Evolutionary conservation across 2,113 vertebrate genomes (phyloP).

Genomic region (Urocolius indicus): DNA sequence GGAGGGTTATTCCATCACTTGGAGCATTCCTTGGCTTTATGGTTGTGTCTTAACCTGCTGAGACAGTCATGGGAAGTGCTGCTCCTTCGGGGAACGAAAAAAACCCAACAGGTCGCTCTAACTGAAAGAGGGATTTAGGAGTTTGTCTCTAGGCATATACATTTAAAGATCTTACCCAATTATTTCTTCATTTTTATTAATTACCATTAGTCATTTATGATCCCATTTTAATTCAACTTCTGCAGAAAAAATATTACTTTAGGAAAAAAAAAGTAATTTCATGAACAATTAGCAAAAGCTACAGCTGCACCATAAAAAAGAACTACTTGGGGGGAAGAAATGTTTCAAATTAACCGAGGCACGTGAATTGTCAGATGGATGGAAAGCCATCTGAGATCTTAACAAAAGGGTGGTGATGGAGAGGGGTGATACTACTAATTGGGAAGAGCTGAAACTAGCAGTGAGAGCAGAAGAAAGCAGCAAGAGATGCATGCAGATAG

Average conservation of each 20-base stretch:
- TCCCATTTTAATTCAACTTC: background rate
- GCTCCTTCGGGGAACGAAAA: background rate
- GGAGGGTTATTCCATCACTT: background rate
- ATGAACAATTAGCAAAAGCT: constrained; percentile 50
- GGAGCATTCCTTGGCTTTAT: background rate
- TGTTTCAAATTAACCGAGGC: rapidly evolving
- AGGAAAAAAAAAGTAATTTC: background rate
- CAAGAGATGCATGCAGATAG: background rate
- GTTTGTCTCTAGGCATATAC: background rate
- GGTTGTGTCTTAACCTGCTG: background rate
- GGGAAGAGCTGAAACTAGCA: background rate
- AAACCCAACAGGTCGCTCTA: background rate
- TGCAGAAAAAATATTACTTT: constrained; percentile 32
- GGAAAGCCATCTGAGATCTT: background rate
- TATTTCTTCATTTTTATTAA: constrained; percentile 53
- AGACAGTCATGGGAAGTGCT: background rate
- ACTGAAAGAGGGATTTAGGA: background rate
- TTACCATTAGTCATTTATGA: constrained; percentile 38
- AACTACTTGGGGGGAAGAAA: background rate
- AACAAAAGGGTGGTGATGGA: background rate
- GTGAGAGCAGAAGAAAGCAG: background rate
- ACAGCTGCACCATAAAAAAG: background rate
- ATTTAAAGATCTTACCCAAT: constrained; percentile 28
- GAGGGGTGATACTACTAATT: background rate
- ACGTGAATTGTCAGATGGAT: rapidly evolving